These are phyloP conservation scores for Lacanobia wlatinum DNA, from an alignment of 2,888 invertebrate genomes.

Conservation along the genomic window DNA sequence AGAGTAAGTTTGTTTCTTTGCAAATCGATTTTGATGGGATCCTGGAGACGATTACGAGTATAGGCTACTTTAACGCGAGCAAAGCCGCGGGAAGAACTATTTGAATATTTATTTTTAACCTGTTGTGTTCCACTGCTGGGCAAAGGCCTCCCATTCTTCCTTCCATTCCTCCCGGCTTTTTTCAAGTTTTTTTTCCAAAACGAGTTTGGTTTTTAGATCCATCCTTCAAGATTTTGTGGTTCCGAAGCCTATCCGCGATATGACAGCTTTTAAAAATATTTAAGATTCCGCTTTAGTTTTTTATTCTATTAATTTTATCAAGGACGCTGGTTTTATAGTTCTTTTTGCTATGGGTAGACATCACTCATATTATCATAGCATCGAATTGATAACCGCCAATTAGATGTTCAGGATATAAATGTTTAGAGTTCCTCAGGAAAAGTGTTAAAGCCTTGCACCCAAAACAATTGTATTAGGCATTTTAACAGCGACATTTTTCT, in stretches of 20 bases:
- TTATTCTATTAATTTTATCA: conserved; percentile 18
- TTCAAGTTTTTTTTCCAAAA: too few species aligned
- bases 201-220: too few species aligned
- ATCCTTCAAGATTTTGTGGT: neutral
- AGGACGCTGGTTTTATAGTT: conserved; percentile 15
- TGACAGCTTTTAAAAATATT: neutral
- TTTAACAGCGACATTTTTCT: neutral
- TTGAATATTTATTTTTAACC: too few species aligned
- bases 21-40: too few species aligned
- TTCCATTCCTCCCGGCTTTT: too few species aligned
- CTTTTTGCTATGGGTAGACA: conserved; percentile 7
- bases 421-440: conserved; percentile 48
- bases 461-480: neutral
- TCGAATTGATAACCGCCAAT: conserved; percentile 55
- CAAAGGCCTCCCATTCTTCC: too few species aligned
- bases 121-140: too few species aligned
- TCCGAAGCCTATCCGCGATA: neutral
- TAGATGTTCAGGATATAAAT: conserved; percentile 57
- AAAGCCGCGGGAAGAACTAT: too few species aligned
- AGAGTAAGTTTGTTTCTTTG: too few species aligned
- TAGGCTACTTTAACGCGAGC: too few species aligned
- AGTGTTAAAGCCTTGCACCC: neutral
- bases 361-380: conserved; percentile 34
- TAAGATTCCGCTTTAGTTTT: neutral
- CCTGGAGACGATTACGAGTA: too few species aligned